Percentiles rank a stretch among this genome's conserved stretches.
phyloP scores from a whole-genome alignment of 2,113 vertebrate genomes.

The Uria lomvia region DNA sequence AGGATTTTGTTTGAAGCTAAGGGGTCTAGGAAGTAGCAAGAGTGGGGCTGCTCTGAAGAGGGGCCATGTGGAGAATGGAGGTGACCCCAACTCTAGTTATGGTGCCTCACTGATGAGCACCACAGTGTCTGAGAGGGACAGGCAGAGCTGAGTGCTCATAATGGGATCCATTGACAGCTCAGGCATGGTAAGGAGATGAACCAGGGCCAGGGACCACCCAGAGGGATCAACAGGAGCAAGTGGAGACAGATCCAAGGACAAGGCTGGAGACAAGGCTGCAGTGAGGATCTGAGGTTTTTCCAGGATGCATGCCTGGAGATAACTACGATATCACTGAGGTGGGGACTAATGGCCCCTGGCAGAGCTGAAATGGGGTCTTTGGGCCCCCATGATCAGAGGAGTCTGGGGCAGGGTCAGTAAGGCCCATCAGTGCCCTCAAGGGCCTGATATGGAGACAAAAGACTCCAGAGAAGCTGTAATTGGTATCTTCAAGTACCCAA shows the following conservation, averaged over 20 bases:
- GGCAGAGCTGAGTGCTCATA: background rate
- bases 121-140: background rate
- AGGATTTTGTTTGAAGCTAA: background rate
- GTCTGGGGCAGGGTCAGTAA: background rate
- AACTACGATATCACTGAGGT: accelerated
- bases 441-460: background rate
- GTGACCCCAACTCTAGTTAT: background rate
- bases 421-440: background rate
- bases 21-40: background rate
- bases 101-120: background rate
- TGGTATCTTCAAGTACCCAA: background rate
- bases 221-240: background rate
- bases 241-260: background rate
- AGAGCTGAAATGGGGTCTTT: background rate
- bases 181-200: background rate
- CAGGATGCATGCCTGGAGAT: background rate
- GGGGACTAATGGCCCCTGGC: background rate
- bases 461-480: background rate
- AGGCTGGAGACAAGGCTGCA: background rate
- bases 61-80: no score
- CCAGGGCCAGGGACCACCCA: background rate
- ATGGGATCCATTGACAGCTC: background rate
- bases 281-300: background rate
- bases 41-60: background rate
- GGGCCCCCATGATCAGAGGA: background rate